Evolutionary conservation across 2,888 invertebrate species (phyloP).

Genomic region (Athripsodes cinereus): DNA sequence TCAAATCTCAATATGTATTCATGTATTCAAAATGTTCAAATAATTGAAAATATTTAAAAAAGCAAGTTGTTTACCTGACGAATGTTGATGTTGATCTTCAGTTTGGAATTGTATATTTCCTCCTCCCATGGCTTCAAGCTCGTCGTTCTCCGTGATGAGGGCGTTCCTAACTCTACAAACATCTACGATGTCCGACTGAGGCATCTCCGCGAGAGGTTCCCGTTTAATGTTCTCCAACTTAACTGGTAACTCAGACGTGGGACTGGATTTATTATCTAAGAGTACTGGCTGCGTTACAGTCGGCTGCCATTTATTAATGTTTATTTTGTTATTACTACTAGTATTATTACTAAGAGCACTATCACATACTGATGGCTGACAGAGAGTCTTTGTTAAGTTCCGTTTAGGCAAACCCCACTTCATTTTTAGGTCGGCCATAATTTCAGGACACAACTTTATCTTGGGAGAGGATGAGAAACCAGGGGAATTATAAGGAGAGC

Average conservation of each 20-base stretch:
- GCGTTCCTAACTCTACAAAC: constrained; percentile 58
- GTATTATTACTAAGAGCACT: neutral
- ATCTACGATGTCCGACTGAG: constrained; percentile 27
- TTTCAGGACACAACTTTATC: constrained; percentile 16
- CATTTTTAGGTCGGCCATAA: constrained; percentile 15
- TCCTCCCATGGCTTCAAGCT: constrained; percentile 68
- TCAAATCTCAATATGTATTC: no score
- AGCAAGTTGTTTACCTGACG: constrained; percentile 33
- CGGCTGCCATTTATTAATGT: constrained; percentile 16
- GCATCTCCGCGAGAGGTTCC: constrained; percentile 33
- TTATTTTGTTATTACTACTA: neutral
- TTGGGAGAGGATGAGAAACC: constrained; percentile 5
- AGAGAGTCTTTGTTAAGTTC: constrained; percentile 22
- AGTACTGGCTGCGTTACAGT: constrained; percentile 17
- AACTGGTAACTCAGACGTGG: constrained; percentile 1
- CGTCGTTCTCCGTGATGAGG: constrained; percentile 69
- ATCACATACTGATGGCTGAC: constrained; percentile 15
- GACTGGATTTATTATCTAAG: constrained; percentile 22
- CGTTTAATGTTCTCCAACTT: constrained; percentile 34
- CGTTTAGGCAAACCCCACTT: constrained; percentile 18
- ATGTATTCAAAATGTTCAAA: no score
- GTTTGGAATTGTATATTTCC: constrained; percentile 65
- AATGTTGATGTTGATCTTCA: constrained; percentile 67
- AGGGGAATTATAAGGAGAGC: constrained; percentile 13
- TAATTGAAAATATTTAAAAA: no score